phyloP scores from a whole-genome alignment of 2,888 invertebrate genomes.

The Prionchulus punctatus region DNA sequence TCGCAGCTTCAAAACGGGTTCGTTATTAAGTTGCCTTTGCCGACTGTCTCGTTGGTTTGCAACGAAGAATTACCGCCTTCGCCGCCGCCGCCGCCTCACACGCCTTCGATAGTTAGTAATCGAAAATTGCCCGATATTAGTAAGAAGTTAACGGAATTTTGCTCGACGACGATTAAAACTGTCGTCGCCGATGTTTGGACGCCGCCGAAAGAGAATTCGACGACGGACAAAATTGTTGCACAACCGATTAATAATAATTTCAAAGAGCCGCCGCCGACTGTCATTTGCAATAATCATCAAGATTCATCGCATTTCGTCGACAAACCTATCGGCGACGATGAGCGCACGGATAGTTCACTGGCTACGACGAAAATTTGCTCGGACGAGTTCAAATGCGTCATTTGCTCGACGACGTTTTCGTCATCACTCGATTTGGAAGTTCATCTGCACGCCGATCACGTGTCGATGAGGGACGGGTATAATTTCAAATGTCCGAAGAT shows the following conservation, averaged over 20 bases:
- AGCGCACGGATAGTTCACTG: background rate
- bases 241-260: background rate
- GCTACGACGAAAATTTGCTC: background rate
- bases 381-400: slow-evolving; percentile 13
- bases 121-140: background rate
- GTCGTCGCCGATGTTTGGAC: slow-evolving; percentile 11
- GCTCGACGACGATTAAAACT: background rate
- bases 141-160: background rate
- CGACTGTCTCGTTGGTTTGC: background rate
- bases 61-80: background rate
- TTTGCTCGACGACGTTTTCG: slow-evolving; percentile 20
- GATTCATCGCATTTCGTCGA: background rate
- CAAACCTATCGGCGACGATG: background rate
- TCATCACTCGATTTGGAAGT: slow-evolving; percentile 15
- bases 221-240: background rate
- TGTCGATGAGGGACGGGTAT: slow-evolving; percentile 24
- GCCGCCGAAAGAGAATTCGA: slow-evolving; percentile 6
- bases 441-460: slow-evolving; percentile 26
- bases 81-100: background rate
- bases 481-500: slow-evolving; percentile 22
- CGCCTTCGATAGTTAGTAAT: background rate
- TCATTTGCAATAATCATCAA: background rate
- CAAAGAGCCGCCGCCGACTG: background rate
- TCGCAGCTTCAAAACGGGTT: too few species aligned
- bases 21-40: too few species aligned